Evolutionary conservation across 2,888 invertebrate species (phyloP), one percentile per base, ranked within the genome.

Genomic region (Eremobia ochroleuca): DNA sequence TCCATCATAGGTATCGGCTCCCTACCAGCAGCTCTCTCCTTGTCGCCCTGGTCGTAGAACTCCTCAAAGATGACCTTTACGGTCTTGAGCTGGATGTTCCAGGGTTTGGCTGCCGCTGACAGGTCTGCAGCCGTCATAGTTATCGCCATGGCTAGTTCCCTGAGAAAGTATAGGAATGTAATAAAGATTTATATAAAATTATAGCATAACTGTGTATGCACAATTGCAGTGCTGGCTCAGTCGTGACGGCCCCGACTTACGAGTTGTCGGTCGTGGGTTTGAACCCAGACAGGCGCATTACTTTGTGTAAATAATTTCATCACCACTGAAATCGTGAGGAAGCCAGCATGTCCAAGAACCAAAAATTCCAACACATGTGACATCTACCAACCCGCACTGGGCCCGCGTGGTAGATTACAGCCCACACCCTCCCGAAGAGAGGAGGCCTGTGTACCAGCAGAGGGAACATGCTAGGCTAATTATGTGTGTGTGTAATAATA

Each of bases 71-170:
- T 98, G 13, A 98, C 98, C 90, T 97, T 97, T 2, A 98, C 98
- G 0, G 98, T 98, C 91, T 98, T 97, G 34, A 98, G 97, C 94
- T 99, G 98, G 4, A 98, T 97, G 40, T 98, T 97, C 98, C 98
- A 99, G 1, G 98, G 98, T 92, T 99, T 99, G 0, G 98, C 98
- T 86, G 98, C 98, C 0, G 98, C 98, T 74, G 98, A 98, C 31
- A 99, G 95, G 92, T 99, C 99, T 84, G 98, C 98, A 0, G 98
- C 98, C 0, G 98, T 98, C 98, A 99, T 99, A 4, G 98, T 97
- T 85, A 98, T 97, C 0, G 98, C 98, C 96, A 98, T 98, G 4
- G 98, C 97, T 25, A 85, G 62, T 25, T 73, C 81, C 6, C 86
- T 86, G n/a, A 31, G 43, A 58, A 49, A 13, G 1, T n/a, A 25